phyloP scores from a whole-genome alignment of 2,797 vertebrate genomes.

The Coracias cyanogaster region DNA sequence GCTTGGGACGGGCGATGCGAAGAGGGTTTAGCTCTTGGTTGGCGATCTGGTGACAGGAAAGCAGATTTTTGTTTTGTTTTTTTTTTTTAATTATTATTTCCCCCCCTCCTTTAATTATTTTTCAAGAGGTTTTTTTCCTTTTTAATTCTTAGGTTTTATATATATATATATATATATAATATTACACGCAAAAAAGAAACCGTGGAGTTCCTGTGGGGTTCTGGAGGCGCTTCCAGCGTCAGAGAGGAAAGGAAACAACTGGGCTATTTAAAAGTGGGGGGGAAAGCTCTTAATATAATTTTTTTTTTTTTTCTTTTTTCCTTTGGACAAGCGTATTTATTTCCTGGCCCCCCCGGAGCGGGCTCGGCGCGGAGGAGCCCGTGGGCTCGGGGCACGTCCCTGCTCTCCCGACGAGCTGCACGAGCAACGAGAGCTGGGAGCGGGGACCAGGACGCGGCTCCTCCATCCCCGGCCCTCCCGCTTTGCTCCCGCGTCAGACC shows the following conservation, averaged over 20 bases:
- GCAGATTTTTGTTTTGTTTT: too few relatives aligned
- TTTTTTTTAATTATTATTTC: not conserved
- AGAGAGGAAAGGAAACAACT: conserved; percentile 25
- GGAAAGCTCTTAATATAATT: conserved; percentile 41
- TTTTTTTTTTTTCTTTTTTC: not conserved
- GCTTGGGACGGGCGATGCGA: not conserved
- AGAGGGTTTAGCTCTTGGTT: not conserved
- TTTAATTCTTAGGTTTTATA: conserved; percentile 34
- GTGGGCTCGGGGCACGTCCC: too few relatives aligned
- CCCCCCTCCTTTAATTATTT: not conserved
- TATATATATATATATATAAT: not conserved
- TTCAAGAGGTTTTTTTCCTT: not conserved
- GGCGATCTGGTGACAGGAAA: conserved; percentile 30
- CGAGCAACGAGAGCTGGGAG: too few relatives aligned
- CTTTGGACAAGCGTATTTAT: conserved; percentile 51
- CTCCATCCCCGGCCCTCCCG: too few relatives aligned
- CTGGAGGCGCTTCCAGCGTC: not conserved
- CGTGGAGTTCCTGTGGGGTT: not conserved
- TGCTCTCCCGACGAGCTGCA: too few relatives aligned
- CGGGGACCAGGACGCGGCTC: too few relatives aligned
- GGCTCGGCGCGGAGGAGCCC: too few relatives aligned
- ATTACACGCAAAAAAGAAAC: not conserved
- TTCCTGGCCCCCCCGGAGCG: not conserved
- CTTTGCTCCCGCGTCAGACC: too few relatives aligned
- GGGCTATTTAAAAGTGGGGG: conserved; percentile 19